A percentile compares a stretch with the other conserved stretches of the same genome.
phyloP scores from a whole-genome alignment of 2,797 vertebrate species.

The Onychomys arenicola region DNA sequence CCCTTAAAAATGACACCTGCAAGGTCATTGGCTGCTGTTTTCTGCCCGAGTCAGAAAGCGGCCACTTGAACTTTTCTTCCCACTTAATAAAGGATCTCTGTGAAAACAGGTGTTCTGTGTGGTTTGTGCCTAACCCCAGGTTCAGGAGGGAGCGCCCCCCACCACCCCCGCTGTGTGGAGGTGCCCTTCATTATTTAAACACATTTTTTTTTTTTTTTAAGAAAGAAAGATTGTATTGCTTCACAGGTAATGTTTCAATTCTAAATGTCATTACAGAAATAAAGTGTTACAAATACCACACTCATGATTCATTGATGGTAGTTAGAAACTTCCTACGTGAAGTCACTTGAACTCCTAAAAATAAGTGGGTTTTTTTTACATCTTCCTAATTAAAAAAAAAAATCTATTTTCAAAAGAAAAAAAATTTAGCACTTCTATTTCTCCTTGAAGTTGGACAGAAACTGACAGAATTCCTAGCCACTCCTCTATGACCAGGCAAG shows the following conservation, averaged over 20 bases:
- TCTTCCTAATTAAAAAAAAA: slow-evolving; percentile 21
- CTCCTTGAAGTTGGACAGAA: not conserved
- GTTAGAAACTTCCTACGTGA: slow-evolving; percentile 33
- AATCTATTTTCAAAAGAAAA: slow-evolving; percentile 29
- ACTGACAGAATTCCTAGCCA: no score
- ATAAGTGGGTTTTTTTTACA: slow-evolving; percentile 26
- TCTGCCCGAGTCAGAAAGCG: not conserved
- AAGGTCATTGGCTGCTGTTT: not conserved
- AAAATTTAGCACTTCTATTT: not conserved
- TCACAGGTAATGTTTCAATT: slow-evolving; percentile 51
- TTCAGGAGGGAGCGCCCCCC: not conserved
- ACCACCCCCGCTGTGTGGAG: not conserved
- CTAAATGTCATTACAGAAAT: slow-evolving; percentile 52
- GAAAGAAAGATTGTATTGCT: not conserved
- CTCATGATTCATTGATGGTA: not conserved
- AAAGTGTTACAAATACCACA: slow-evolving; percentile 50
- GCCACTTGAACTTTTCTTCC: not conserved
- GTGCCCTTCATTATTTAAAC: not conserved
- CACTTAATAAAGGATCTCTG: not conserved
- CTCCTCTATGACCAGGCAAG: no score
- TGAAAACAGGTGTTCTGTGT: not conserved
- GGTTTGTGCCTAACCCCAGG: not conserved
- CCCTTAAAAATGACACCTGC: not conserved
- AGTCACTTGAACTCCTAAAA: slow-evolving; percentile 49
- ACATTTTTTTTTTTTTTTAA: not conserved